Evolutionary conservation across 1,140 invertebrate species (phyloP).

Genomic region (Contarinia nasturtii): DNA sequence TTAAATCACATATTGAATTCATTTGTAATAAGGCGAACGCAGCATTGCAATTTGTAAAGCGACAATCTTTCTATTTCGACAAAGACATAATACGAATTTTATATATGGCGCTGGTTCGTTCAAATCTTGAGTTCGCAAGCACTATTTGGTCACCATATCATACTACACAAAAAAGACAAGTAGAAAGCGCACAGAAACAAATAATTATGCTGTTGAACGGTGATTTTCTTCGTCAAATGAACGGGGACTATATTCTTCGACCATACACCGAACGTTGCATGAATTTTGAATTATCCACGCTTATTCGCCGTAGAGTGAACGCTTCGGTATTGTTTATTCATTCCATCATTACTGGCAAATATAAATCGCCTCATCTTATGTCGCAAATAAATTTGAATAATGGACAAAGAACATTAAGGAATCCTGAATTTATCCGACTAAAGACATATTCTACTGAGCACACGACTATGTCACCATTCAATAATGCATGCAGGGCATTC

Average conservation of each 20-base stretch:
- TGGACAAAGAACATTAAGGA: too few species aligned
- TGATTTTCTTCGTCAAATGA: background rate
- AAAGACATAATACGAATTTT: background rate
- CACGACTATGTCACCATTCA: too few species aligned
- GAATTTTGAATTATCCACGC: too few species aligned
- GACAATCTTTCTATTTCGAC: background rate
- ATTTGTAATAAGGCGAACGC: background rate
- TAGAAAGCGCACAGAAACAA: background rate
- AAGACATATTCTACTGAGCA: too few species aligned
- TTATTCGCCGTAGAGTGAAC: too few species aligned
- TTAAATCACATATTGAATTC: background rate
- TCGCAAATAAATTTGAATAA: too few species aligned
- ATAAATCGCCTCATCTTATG: too few species aligned
- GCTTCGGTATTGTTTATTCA: too few species aligned
- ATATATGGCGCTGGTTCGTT: background rate
- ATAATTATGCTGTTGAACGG: background rate
- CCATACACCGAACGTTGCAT: too few species aligned
- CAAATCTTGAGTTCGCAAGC: background rate
- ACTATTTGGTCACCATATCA: background rate
- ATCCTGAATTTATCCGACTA: too few species aligned
- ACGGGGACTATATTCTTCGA: background rate
- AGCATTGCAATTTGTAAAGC: background rate
- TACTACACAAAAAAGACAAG: background rate
- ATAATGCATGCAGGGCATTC: too few species aligned
- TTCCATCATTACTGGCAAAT: too few species aligned